Base-by-base conservation (phyloP, 1,140 invertebrate species). In the Trachelipus rathkii region DNA sequence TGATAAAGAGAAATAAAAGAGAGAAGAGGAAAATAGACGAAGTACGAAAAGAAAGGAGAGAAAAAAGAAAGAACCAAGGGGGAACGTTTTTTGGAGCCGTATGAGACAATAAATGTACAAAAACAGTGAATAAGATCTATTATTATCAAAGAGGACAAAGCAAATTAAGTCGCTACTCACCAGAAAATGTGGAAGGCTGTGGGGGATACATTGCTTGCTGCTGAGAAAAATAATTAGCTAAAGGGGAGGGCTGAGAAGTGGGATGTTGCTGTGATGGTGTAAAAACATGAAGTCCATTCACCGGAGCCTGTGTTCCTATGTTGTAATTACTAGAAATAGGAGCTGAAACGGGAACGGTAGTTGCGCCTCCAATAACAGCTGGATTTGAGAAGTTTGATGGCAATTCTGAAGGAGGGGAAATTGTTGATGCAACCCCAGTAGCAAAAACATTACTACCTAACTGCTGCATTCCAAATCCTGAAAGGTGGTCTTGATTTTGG, bases 341-440 rank as follows among this genome's bases (percentile, higher is more conserved):
- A 44, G 70, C 10, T 23, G 44, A 33, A 43, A 45, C 13, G 66
- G 71, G 44, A 21, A 53, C 33, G n/a, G 78, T 21, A 24, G 68
- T 70, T 13, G 68, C 43, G 19, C 53, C 45, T 15, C 50, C 71
- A 33, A 44, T 46, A 43, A 69, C 19, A 33, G 53, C 45, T 8
- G 75, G 68, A 60, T 71, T 45, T n/a, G 78, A 76, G 68, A 79
- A 76, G 60, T 72, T 79, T 24, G 78, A 67, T 21, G 78, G 78
- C 13, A 79, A 50, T 71, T 79, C 78, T 44, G 45, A 66, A 33
- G 78, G 78, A 15, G 78, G 78, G 21, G 78, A 74, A 44, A 79
- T 60, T 45, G 71, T 70, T 6, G 60, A 53, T 44, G 78, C 71
- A n/a, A 72, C 76, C 33, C 76, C 76, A 46, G 78, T 19, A 33